These are phyloP conservation scores for Coluber constrictor DNA, from an alignment of 2,797 vertebrate genomes.

Conservation along the genomic window DNA sequence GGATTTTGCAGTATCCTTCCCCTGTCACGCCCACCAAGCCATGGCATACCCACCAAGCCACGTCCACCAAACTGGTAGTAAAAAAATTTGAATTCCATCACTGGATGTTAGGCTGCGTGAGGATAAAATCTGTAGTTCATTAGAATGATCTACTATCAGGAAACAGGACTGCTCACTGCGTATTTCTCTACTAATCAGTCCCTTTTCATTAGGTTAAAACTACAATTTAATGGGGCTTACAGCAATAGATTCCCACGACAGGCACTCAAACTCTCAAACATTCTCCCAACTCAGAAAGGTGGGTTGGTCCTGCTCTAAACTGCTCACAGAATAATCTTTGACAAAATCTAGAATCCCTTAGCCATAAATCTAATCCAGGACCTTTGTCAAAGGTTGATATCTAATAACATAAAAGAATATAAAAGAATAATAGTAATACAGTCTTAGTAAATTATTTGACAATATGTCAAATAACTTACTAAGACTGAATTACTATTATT, in stretches of 20 bases:
- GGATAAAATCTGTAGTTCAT: not conserved
- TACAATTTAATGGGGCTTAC: not conserved
- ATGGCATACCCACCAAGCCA: too few species aligned
- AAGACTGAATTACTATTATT: too few species aligned
- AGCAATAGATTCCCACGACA: not conserved
- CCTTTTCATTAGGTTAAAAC: not conserved
- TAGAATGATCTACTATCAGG: not conserved
- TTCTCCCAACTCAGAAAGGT: not conserved
- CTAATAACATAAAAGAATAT: too few species aligned
- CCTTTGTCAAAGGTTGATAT: not conserved
- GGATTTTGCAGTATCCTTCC: too few species aligned
- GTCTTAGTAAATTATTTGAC: too few species aligned
- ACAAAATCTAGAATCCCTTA: not conserved
- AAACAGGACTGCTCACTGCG: not conserved
- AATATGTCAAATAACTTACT: too few species aligned
- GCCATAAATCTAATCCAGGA: not conserved
- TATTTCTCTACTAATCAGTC: not conserved
- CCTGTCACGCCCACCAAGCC: too few species aligned
- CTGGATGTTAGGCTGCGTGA: not conserved
- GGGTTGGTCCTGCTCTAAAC: not conserved
- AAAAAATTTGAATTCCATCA: too few species aligned
- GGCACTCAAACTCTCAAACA: not conserved
- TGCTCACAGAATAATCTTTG: not conserved
- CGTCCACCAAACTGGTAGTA: too few species aligned
- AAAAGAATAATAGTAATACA: too few species aligned